Evolutionary conservation across 2,113 vertebrate species (phyloP).

Genomic region (Nipponia nippon): DNA sequence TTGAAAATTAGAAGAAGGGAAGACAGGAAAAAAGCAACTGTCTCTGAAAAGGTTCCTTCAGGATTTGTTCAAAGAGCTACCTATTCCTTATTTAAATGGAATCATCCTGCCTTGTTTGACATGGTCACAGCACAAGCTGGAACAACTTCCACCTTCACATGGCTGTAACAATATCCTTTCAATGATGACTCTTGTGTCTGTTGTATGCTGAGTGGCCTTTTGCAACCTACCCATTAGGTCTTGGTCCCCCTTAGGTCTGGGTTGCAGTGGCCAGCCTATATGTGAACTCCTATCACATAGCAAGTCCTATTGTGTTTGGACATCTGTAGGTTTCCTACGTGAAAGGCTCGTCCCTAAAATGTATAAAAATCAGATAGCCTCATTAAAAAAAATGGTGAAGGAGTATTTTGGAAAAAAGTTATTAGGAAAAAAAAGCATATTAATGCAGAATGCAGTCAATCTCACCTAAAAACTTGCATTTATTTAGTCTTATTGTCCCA

Average conservation of each 20-base stretch:
- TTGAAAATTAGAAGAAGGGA: background rate
- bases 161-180: background rate
- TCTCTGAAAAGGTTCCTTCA: background rate
- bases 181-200: background rate
- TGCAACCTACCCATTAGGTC: background rate
- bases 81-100: background rate
- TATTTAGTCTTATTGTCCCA: background rate
- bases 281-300: background rate
- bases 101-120: background rate
- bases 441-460: background rate
- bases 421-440: background rate
- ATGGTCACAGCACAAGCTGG: background rate
- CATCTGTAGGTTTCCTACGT: background rate
- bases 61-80: background rate
- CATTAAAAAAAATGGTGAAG: background rate
- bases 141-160: background rate
- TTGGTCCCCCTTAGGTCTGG: background rate
- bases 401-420: background rate
- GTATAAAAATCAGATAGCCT: background rate
- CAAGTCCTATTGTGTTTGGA: background rate
- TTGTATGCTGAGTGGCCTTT: background rate
- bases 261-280: background rate
- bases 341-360: background rate
- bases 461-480: background rate
- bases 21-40: background rate